A percentile compares a stretch with the other conserved stretches of the same genome.
Conservation (phyloP, 2,113 vertebrate genomes). For the Pachyramphus minor region DNA sequence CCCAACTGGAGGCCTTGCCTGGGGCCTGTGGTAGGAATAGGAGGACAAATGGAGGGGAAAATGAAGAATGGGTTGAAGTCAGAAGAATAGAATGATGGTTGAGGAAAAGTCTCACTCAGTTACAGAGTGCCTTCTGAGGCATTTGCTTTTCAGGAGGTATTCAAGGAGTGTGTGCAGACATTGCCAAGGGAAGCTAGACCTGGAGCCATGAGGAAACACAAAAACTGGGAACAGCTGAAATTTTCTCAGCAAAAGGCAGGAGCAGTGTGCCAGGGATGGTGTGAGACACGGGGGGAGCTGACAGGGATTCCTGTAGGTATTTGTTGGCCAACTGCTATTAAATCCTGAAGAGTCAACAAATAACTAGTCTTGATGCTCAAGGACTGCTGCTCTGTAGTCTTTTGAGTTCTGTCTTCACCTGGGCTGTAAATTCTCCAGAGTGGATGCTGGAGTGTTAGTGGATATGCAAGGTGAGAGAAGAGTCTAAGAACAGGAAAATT, state of each 20-base stretch:
- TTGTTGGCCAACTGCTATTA: background rate
- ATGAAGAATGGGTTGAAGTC: background rate
- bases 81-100: background rate
- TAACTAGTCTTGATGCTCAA: background rate
- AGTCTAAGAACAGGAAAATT: background rate
- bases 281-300: background rate
- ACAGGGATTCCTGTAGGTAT: background rate
- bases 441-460: background rate
- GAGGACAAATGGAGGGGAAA: background rate
- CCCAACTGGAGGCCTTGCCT: background rate
- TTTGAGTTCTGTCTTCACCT: background rate
- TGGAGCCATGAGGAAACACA: background rate
- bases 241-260: background rate
- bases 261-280: background rate
- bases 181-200: background rate
- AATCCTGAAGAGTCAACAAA: background rate
- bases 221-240: background rate
- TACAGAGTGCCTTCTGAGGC: background rate
- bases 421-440: background rate
- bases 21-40: background rate
- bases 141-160: background rate
- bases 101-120: background rate
- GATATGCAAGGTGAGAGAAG: background rate
- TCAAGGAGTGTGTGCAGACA: background rate
- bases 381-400: background rate